Percentiles rank a stretch among this genome's conserved stretches.
These are phyloP conservation scores for Microctonus brassicae DNA, from an alignment of 2,888 invertebrate species.

Conservation along the genomic window DNA sequence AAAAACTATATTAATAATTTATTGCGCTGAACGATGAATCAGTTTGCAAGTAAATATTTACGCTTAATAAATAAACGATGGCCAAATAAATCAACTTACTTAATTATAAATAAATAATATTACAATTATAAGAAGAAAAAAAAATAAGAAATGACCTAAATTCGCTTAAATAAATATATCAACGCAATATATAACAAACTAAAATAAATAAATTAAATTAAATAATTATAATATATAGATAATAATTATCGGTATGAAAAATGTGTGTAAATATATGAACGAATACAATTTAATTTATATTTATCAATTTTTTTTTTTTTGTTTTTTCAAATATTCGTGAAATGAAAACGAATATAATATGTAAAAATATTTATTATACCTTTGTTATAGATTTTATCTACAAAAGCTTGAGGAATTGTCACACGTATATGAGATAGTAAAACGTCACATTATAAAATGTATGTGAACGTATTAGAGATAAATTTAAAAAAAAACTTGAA, in stretches of 20 bases:
- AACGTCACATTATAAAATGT: neutral
- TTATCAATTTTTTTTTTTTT: neutral
- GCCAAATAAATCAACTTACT: neutral
- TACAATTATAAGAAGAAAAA: neutral
- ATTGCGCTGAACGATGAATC: neutral
- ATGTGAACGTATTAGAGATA: neutral
- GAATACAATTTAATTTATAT: neutral
- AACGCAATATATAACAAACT: neutral
- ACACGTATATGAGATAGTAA: neutral
- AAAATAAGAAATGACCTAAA: too few relatives aligned
- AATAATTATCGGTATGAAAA: too few relatives aligned
- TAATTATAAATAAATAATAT: neutral
- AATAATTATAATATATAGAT: neutral
- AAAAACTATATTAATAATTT: neutral
- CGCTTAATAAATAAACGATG: neutral
- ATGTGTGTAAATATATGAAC: neutral
- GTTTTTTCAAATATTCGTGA: neutral
- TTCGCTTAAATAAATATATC: too few relatives aligned
- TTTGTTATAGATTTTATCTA: slow-evolving; percentile 1
- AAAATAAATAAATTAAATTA: neutral
- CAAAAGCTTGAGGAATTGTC: neutral
- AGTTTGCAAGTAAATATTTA: neutral
- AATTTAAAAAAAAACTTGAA: neutral
- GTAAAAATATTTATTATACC: neutral
- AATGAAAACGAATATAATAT: neutral